These are phyloP conservation scores for Aporophyla nigra DNA, from an alignment of 2,888 invertebrate species.

Conservation along the genomic window DNA sequence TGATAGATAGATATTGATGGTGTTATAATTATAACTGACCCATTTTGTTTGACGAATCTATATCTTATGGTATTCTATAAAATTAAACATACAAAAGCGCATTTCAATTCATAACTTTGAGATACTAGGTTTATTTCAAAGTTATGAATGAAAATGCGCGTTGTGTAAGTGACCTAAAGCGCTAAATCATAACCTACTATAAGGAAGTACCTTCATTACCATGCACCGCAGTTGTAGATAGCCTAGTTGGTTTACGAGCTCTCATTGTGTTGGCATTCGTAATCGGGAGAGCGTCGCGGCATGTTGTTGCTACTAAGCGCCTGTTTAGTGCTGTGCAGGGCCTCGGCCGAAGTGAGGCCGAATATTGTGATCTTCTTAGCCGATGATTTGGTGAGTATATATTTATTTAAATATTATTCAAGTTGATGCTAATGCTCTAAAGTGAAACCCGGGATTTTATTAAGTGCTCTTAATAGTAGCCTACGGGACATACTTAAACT, in stretches of 20 bases:
- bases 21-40: too few species aligned
- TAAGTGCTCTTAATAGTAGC: not conserved
- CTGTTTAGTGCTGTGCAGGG: slow-evolving; percentile 48
- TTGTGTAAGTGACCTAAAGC: slow-evolving; percentile 45
- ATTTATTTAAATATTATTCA: not conserved
- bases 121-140: not conserved
- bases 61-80: not conserved
- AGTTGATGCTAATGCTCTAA: not conserved
- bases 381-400: slow-evolving; percentile 95
- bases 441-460: not conserved
- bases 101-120: slow-evolving; percentile 12
- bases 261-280: slow-evolving; percentile 35
- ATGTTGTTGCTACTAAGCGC: slow-evolving; percentile 57
- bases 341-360: slow-evolving; percentile 81
- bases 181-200: slow-evolving; percentile 32
- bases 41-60: not conserved
- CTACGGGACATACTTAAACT: not conserved
- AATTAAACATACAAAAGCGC: not conserved
- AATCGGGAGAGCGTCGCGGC: slow-evolving; percentile 36
- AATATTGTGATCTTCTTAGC: slow-evolving; percentile 96
- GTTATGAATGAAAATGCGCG: not conserved
- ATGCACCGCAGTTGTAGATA: slow-evolving; percentile 41
- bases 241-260: slow-evolving; percentile 41
- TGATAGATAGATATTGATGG: too few species aligned
- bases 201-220: slow-evolving; percentile 54